Evolutionary conservation across 2,113 vertebrate species (phyloP).

Genomic region (Eonycteris spelaea): DNA sequence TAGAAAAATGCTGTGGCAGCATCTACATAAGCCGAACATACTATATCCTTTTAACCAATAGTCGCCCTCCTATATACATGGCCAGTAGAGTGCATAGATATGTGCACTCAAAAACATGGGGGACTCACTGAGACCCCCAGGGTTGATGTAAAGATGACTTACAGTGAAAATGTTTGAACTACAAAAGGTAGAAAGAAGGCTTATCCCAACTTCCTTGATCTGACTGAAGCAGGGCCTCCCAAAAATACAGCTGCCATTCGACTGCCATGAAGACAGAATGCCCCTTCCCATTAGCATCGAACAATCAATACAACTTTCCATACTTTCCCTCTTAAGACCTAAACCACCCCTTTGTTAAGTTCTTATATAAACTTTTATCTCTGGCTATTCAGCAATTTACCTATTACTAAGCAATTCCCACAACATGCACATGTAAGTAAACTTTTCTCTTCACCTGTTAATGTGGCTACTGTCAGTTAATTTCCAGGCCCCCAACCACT

Average conservation of each 20-base stretch:
- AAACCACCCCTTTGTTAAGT: neutral
- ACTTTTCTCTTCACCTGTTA: neutral
- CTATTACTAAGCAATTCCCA: neutral
- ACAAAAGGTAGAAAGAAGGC: neutral
- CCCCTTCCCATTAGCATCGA: neutral
- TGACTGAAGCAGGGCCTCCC: neutral
- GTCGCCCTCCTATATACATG: neutral
- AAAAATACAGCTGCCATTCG: neutral
- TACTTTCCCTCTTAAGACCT: neutral
- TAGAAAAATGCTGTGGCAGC: neutral
- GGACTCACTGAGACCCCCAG: neutral
- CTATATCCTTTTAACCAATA: neutral
- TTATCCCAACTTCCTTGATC: neutral
- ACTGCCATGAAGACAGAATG: neutral
- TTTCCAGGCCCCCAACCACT: neutral
- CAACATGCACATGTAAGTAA: neutral
- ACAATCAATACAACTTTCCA: neutral
- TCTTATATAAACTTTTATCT: neutral
- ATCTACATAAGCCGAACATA: neutral
- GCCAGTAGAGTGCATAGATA: neutral
- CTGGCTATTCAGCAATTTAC: neutral
- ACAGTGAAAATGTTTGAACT: slow-evolving; percentile 2
- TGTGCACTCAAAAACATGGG: neutral
- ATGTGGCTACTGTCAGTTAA: neutral
- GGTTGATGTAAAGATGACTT: neutral